Evolutionary conservation across 2,888 invertebrate species (phyloP).

Genomic region (Oxystoma pomonae): DNA sequence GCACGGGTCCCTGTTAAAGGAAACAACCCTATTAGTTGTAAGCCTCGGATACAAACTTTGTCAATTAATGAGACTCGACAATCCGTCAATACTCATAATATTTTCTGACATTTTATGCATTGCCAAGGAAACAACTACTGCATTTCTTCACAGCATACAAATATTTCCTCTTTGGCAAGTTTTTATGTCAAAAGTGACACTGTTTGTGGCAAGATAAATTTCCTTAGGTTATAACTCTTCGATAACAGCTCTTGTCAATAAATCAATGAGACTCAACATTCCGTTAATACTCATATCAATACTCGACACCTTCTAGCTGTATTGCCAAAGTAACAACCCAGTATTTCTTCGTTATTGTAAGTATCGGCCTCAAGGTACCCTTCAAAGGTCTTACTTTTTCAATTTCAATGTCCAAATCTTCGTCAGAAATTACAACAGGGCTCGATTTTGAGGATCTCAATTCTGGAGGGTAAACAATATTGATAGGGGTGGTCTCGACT

Average conservation of each 20-base stretch:
- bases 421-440: conserved; percentile 59
- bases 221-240: background rate
- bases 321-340: background rate
- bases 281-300: background rate
- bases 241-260: background rate
- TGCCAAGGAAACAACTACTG: background rate
- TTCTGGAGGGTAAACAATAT: conserved; percentile 52
- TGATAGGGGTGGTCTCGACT: conserved; percentile 64
- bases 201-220: background rate
- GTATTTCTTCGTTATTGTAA: background rate
- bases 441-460: conserved; percentile 47
- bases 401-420: conserved; percentile 66
- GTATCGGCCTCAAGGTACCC: too few species aligned
- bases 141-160: background rate
- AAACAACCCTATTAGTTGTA: too few species aligned
- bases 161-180: background rate
- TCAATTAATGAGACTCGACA: background rate
- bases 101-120: background rate
- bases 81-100: background rate
- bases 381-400: conserved; percentile 49
- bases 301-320: background rate
- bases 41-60: background rate
- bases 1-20: background rate
- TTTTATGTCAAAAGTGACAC: background rate
- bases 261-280: background rate